Percentiles rank a stretch among this genome's conserved stretches.
These are phyloP conservation scores for Fukomys damarensis DNA, from an alignment of 2,113 vertebrate genomes.

Conservation along the genomic window DNA sequence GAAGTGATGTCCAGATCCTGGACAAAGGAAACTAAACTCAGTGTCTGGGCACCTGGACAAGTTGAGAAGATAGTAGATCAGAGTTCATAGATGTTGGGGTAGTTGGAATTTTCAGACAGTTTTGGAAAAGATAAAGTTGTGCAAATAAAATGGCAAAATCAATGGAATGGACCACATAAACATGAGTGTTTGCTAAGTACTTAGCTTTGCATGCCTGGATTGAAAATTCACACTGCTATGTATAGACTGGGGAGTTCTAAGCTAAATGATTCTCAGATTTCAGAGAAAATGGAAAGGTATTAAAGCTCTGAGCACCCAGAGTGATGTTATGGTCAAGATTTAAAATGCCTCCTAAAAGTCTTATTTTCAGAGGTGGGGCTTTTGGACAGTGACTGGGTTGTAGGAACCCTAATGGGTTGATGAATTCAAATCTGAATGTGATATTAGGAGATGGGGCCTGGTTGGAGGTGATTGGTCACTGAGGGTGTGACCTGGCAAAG, in stretches of 20 bases:
- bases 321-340: background rate
- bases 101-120: background rate
- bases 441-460: background rate
- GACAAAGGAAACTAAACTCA: background rate
- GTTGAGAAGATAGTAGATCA: background rate
- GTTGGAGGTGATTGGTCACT: background rate
- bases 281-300: background rate
- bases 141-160: background rate
- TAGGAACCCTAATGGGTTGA: background rate
- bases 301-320: background rate
- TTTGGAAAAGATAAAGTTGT: background rate
- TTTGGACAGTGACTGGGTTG: too few relatives aligned
- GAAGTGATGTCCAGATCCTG: background rate
- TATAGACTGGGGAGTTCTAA: background rate
- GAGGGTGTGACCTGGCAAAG: background rate
- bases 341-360: background rate
- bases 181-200: background rate
- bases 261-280: background rate
- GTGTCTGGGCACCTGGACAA: background rate
- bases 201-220: background rate
- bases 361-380: background rate
- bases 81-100: background rate
- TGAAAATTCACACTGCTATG: background rate
- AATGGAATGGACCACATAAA: background rate
- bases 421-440: background rate